phyloP scores from a whole-genome alignment of 1,140 invertebrate species.

The Pissodes strobi region DNA sequence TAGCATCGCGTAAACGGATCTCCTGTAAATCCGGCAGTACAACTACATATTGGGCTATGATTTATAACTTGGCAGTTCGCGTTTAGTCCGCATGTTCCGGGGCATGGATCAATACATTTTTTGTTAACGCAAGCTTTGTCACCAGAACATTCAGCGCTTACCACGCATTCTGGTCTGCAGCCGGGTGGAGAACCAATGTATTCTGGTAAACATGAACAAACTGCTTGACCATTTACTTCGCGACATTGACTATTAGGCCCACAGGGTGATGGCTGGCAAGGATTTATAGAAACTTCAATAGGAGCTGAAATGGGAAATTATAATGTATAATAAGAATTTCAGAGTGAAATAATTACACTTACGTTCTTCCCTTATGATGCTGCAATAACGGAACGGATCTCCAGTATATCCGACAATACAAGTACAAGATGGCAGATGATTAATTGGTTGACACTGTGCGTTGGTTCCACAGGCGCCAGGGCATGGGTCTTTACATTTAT shows the following conservation, averaged over 20 bases:
- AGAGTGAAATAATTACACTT: conserved; percentile 52
- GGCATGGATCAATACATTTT: conserved; percentile 66
- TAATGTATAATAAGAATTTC: conserved; percentile 1
- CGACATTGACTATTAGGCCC: conserved; percentile 62
- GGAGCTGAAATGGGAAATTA: conserved; percentile 49
- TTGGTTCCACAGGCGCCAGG: conserved; percentile 70
- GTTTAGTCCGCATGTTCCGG: conserved; percentile 70
- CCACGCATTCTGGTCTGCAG: conserved; percentile 67
- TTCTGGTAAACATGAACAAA: conserved; percentile 68
- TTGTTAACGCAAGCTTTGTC: conserved; percentile 67
- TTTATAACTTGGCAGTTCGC: conserved; percentile 70
- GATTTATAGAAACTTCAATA: conserved; percentile 57
- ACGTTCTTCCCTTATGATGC: conserved; percentile 61
- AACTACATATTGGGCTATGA: conserved; percentile 72
- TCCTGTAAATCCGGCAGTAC: conserved; percentile 63
- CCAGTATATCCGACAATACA: conserved; percentile 65
- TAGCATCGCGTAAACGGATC: conserved; percentile 64
- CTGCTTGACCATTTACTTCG: conserved; percentile 58
- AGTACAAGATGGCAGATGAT: conserved; percentile 64
- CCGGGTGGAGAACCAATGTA: conserved; percentile 74
- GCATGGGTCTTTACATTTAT: conserved; percentile 70
- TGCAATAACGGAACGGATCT: conserved; percentile 67
- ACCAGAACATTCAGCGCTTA: conserved; percentile 67
- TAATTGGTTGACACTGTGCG: conserved; percentile 65
- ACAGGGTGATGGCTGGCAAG: conserved; percentile 78